Evolutionary conservation across 1,140 invertebrate genomes (phyloP), one percentile per base, ranked within the genome.

Genomic region (Drosophila eugracilis): DNA sequence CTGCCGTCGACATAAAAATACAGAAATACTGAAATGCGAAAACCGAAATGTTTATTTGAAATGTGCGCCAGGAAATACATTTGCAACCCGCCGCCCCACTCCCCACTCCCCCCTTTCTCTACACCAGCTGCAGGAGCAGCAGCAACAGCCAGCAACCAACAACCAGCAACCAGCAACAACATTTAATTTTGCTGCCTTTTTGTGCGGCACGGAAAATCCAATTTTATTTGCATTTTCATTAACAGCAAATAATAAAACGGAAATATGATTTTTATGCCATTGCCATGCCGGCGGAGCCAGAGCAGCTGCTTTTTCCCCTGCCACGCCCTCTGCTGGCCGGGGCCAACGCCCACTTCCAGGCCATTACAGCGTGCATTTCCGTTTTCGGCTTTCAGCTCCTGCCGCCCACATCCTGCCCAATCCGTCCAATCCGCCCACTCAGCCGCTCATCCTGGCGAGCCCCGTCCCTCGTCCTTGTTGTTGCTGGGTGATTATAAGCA

Each of bases 161-260:
- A n/a, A n/a, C n/a, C n/a, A n/a, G 72, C 32, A 76, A 34, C 59
- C 36, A 65, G 37, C 73, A 77, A 73, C 78, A 74, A 75, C 75
- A 75, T 84, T 84, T 84, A 66, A 84, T 75, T 83, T 78, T 71
- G 70, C 70, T 70, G 54, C 55, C 62, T 85, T 85, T 86, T 86
- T 85, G 76, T 80, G 80, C 62, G 67, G 54, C 66, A 58, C 62
- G 81, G 81, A 86, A 85, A 85, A 85, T 85, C 80, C 80, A 85
- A 85, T 85, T 85, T 85, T 85, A 85, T 85, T 85, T 85, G 80
- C 80, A 85, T 85, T 85, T 85, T 85, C 80, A 85, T 85, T 85
- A 85, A 85, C 80, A 85, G 80, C 80, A 85, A 85, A 85, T 85
- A 85, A 85, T 85, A 85, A 86, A 85, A 85, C 80, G 80, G 81